phyloP scores from a whole-genome alignment of 92 coral and sea anemone genomes.

The Epizoanthus rinbou region DNA sequence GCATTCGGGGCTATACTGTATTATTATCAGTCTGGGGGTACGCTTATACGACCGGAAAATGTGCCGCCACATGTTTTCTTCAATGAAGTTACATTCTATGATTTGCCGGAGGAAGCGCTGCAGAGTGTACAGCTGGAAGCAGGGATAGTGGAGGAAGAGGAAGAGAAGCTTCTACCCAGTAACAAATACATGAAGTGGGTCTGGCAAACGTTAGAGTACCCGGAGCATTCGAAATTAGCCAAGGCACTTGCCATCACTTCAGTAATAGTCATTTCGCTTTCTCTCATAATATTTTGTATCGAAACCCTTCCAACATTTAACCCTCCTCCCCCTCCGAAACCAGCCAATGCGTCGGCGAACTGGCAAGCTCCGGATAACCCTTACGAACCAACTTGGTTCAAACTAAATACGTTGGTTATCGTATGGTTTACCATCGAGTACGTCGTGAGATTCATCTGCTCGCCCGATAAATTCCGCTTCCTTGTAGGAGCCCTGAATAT shows the following conservation, averaged over 20 bases:
- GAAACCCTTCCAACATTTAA: constrained; percentile 88
- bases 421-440: constrained; percentile 92
- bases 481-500: constrained; percentile 89
- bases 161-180: constrained; percentile 79
- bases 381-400: constrained; percentile 79
- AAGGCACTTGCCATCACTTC: constrained; percentile 91
- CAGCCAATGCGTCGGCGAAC: constrained; percentile 58
- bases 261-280: constrained; percentile 83
- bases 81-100: constrained; percentile 93
- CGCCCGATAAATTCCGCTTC: constrained; percentile 88
- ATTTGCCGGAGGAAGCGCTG: constrained; percentile 89
- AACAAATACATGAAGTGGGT: constrained; percentile 72
- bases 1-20: constrained; percentile 93
- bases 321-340: constrained; percentile 51
- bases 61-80: constrained; percentile 97
- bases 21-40: constrained; percentile 93
- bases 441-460: constrained; percentile 76
- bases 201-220: constrained; percentile 93
- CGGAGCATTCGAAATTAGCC: constrained; percentile 82
- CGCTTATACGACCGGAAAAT: constrained; percentile 93
- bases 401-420: constrained; percentile 83
- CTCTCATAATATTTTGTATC: constrained; percentile 90
- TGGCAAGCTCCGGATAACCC: constrained; percentile 70
- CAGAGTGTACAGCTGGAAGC: constrained; percentile 88
- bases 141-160: constrained; percentile 95